Conservation (phyloP, 1,140 invertebrate species). For the Brachionus plicatilis region DNA sequence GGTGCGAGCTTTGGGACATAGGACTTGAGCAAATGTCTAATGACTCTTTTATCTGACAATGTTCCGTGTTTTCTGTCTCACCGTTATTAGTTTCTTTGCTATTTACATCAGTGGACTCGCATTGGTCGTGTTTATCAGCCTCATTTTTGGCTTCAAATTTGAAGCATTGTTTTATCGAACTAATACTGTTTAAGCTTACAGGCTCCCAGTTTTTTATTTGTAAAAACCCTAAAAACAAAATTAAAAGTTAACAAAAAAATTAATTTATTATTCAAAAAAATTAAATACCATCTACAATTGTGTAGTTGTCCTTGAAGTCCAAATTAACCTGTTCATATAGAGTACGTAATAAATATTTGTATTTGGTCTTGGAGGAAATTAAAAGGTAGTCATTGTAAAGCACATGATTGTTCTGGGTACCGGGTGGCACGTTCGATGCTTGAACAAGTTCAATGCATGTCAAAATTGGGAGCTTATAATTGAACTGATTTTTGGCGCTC, state of each 20-base stretch:
- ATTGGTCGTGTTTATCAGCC: not conserved
- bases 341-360: slow-evolving; percentile 4
- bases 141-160: not conserved
- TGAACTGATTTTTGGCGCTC: not conserved
- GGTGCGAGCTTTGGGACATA: not conserved
- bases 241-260: not conserved
- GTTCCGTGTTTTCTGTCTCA: not conserved
- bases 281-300: slow-evolving; percentile 19
- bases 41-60: not conserved
- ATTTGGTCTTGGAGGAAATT: slow-evolving; percentile 34
- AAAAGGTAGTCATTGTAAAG: slow-evolving; percentile 24
- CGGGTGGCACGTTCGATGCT: not conserved
- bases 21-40: not conserved
- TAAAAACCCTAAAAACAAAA: slow-evolving; percentile 1
- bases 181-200: not conserved
- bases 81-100: not conserved
- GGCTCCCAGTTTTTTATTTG: slow-evolving; percentile 38
- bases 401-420: not conserved
- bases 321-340: not conserved
- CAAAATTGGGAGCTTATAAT: slow-evolving; percentile 6
- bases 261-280: not conserved
- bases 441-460: not conserved
- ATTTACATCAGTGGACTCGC: not conserved
- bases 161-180: slow-evolving; percentile 18
- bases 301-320: not conserved